phyloP scores from a whole-genome alignment of 2,113 vertebrate species.

The Apteryx owenii region DNA sequence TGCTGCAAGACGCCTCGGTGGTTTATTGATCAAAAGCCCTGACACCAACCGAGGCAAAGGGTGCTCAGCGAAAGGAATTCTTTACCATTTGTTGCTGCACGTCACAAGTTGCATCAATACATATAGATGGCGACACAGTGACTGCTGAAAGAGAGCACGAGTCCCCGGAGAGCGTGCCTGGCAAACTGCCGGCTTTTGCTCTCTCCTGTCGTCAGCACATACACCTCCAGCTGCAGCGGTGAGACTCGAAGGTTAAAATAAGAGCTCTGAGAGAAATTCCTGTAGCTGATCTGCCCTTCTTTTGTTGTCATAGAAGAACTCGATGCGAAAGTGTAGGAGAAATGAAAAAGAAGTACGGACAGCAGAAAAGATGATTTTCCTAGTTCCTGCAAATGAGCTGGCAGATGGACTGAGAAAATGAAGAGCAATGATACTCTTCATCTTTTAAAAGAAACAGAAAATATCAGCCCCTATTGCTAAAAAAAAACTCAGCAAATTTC shows the following conservation, averaged over 20 bases:
- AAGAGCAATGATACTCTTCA: neutral
- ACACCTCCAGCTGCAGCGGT: constrained; percentile 15
- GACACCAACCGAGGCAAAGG: neutral
- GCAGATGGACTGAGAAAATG: constrained; percentile 18
- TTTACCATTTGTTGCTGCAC: constrained; percentile 56
- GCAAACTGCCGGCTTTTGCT: constrained; percentile 60
- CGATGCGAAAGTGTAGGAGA: neutral
- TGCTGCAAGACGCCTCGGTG: neutral
- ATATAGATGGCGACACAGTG: neutral
- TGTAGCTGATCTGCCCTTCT: neutral
- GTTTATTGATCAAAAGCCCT: constrained; percentile 51
- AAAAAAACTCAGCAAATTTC: neutral
- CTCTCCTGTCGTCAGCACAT: constrained; percentile 20
- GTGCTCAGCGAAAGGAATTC: neutral
- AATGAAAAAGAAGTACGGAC: neutral
- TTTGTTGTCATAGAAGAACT: neutral
- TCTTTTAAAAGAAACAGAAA: neutral
- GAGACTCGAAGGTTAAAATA: constrained; percentile 27
- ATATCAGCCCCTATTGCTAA: neutral
- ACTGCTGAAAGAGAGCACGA: neutral
- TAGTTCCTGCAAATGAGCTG: neutral
- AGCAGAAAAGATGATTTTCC: neutral
- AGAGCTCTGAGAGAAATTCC: neutral
- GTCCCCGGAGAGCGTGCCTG: constrained; percentile 7
- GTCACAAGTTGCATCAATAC: constrained; percentile 32